These are phyloP conservation scores for Scleropages formosus DNA, from an alignment of 2,797 vertebrate genomes.

Conservation along the genomic window DNA sequence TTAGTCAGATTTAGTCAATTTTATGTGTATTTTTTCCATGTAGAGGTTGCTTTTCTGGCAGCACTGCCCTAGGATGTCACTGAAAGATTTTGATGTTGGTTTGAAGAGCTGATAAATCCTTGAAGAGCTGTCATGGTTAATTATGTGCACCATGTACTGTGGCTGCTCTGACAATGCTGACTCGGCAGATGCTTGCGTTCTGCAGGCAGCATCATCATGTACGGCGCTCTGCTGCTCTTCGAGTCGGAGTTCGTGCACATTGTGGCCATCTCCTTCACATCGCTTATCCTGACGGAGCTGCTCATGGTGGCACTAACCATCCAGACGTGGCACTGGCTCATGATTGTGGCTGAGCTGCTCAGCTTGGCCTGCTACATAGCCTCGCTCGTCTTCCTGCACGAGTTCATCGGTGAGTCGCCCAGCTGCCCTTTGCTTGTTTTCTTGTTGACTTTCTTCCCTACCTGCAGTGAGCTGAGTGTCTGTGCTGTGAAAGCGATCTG, in stretches of 20 bases:
- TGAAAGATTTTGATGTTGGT: too few species aligned
- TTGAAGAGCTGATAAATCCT: too few species aligned
- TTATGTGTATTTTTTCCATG: too few species aligned
- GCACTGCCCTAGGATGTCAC: too few species aligned
- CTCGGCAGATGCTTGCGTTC: neutral
- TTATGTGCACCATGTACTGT: too few species aligned
- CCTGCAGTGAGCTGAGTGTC: neutral
- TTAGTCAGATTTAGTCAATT: too few species aligned
- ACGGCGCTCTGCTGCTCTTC: conserved; percentile 91
- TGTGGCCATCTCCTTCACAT: conserved; percentile 96
- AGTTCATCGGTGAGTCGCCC: conserved; percentile 86
- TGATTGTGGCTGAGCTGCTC: conserved; percentile 93
- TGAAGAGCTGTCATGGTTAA: too few species aligned
- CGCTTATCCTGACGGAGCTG: conserved; percentile 94
- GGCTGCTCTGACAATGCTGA: neutral
- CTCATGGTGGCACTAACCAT: conserved; percentile 97
- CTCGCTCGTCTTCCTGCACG: conserved; percentile 93
- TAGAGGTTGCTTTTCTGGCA: too few species aligned
- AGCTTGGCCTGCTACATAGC: conserved; percentile 93
- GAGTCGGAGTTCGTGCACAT: conserved; percentile 98
- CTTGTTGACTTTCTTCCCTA: neutral
- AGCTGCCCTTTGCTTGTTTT: neutral
- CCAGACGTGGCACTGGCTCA: conserved; percentile 98
- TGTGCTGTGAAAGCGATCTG: neutral
- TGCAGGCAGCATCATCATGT: conserved; percentile 98